Evolutionary conservation across 1,140 invertebrate genomes (phyloP), one percentile per base, ranked within the genome.

Genomic region (Nomia melanderi): DNA sequence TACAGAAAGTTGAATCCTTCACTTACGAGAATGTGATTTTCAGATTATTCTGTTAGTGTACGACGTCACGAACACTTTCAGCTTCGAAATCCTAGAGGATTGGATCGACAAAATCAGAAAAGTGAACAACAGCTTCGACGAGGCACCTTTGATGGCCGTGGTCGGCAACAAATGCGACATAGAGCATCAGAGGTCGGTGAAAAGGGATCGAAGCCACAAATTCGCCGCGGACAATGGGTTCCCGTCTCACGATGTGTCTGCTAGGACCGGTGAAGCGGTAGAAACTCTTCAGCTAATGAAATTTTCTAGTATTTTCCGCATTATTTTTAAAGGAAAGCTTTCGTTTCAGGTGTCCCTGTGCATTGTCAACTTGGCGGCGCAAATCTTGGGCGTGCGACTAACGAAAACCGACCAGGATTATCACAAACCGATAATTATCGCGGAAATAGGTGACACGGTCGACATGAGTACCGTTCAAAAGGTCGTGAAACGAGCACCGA

Each of bases 131-230:
- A 69, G 86, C 20, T 92, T 94, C 69, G 89, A 93, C 29, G 94
- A 93, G 76, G 92, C 92, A 73, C 95, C 96, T 1, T 88, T 95
- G 69, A 93, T 97, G 86, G 96, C 96, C 27, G 88, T 98, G 44
- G 93, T 98, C 70, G 97, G 96, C 7, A 98, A 98, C 89, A 98
- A 98, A 93, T 95, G 96, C 90, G 97, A 98, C 91, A 93, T 98
- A 85, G 97, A 98, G 89, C 97, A 98, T 89, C 96, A 97, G 87
- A 93, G 96, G 85, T 94, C 94, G 5, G 96, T 98, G 7, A 94
- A 96, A 84, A 89, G 95, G 67, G 96, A 97, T n/a, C 95, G 94
- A 86, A 96, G 97, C 57, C 94, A 95, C 83, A 94, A 94, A 85
- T 97, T 97, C 90, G 95, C 96, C 17, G 94, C 95, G 44, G 95